Evolutionary conservation across 92 coral and sea anemone genomes (phyloP).

Genomic region (Hydrozoanthus gracilis): DNA sequence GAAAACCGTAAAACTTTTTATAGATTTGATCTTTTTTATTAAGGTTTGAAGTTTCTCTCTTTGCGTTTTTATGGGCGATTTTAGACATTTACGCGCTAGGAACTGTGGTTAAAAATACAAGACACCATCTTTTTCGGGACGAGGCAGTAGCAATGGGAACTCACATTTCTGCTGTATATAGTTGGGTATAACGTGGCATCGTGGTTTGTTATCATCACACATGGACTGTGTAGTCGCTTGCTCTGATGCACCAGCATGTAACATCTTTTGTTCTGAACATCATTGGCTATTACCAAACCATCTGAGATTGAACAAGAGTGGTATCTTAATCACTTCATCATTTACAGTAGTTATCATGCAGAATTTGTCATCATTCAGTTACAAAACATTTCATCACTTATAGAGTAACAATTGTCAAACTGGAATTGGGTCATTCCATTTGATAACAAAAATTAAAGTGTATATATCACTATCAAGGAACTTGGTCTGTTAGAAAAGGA

Average conservation of each 20-base stretch:
- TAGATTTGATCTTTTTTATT: too few species aligned
- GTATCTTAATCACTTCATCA: not conserved
- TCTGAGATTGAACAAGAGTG: conserved; percentile 48
- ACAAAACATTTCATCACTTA: not conserved
- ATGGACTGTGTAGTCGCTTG: conserved; percentile 89
- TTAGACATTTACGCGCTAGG: too few species aligned
- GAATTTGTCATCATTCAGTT: not conserved
- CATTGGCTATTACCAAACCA: conserved; percentile 95
- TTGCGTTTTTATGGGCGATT: too few species aligned
- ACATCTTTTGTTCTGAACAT: conserved; percentile 92
- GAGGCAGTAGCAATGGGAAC: conserved; percentile 4
- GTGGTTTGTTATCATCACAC: conserved; percentile 92
- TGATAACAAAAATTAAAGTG: too few species aligned
- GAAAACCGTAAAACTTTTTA: too few species aligned
- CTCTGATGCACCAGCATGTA: conserved; percentile 98
- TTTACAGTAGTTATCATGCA: not conserved
- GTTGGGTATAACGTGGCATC: conserved; percentile 90
- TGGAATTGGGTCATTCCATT: too few species aligned
- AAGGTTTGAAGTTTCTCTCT: too few species aligned
- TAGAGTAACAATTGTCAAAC: not conserved
- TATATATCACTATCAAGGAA: too few species aligned
- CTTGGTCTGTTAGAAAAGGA: too few species aligned
- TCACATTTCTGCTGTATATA: conserved; percentile 74
- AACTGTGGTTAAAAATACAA: too few species aligned
- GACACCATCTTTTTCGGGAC: too few species aligned